These are phyloP conservation scores for Tachysurus fulvidraco DNA, from an alignment of 2,113 vertebrate genomes.

Conservation along the genomic window DNA sequence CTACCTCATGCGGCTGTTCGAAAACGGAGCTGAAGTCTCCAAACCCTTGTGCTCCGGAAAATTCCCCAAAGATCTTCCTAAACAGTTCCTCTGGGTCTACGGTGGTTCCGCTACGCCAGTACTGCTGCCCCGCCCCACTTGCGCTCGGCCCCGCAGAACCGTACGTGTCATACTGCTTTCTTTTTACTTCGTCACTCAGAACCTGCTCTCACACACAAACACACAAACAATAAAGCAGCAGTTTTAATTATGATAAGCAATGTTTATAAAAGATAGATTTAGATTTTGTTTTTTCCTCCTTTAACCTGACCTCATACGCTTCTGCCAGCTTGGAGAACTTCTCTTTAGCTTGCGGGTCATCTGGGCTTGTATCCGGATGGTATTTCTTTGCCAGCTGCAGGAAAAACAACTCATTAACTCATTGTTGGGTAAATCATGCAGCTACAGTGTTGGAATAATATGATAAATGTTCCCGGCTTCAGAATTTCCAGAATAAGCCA, in stretches of 20 bases:
- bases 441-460: neutral
- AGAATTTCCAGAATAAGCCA: too few species aligned
- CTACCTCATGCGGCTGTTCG: constrained; percentile 92
- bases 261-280: too few species aligned
- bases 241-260: too few species aligned
- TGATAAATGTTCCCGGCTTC: neutral
- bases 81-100: constrained; percentile 94
- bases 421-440: too few species aligned
- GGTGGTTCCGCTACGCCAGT: constrained; percentile 82
- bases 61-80: constrained; percentile 95
- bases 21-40: constrained; percentile 87
- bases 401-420: constrained; percentile 15
- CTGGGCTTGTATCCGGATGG: constrained; percentile 95
- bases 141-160: constrained; percentile 77
- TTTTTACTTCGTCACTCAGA: constrained; percentile 88
- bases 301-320: constrained; percentile 86
- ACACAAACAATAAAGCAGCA: neutral
- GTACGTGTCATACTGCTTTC: constrained; percentile 91
- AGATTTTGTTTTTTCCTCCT: too few species aligned
- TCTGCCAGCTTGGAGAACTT: constrained; percentile 94
- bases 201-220: constrained; percentile 70
- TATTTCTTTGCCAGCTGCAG: constrained; percentile 95
- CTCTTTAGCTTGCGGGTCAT: constrained; percentile 94
- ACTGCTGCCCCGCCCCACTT: constrained; percentile 73
- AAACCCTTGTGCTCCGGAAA: constrained; percentile 80